Conservation (phyloP, 1,140 invertebrate genomes). For the Phortica variegata region DNA sequence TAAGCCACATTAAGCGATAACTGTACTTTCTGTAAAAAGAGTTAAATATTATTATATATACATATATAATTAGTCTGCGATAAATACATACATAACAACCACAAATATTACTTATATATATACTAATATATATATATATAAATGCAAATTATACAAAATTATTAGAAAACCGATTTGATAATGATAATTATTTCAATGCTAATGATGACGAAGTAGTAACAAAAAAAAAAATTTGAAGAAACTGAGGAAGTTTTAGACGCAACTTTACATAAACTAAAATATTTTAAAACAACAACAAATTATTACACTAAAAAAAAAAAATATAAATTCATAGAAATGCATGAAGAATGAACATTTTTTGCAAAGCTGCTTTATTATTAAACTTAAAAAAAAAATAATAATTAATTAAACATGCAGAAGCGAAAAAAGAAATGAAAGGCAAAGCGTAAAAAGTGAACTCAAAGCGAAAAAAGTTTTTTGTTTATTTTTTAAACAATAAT, state of each 20-base stretch:
- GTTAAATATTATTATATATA: too few relatives aligned
- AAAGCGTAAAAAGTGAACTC: too few relatives aligned
- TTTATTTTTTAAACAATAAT: too few relatives aligned
- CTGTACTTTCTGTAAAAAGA: constrained; percentile 27
- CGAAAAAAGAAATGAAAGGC: too few relatives aligned
- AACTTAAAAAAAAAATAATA: constrained; percentile 1
- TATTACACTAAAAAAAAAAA: background rate
- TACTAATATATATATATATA: constrained; percentile 1
- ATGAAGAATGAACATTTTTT: constrained; percentile 6
- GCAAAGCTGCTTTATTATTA: background rate
- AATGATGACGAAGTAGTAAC: too few relatives aligned
- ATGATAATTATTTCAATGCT: constrained; percentile 12
- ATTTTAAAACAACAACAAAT: background rate
- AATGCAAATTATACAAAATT: constrained; percentile 20
- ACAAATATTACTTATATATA: background rate
- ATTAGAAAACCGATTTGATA: constrained; percentile 16
- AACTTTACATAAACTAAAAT: constrained; percentile 25
- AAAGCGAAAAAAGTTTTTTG: too few relatives aligned
- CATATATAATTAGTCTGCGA: constrained; percentile 27
- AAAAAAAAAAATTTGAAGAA: too few relatives aligned
- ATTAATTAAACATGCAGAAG: constrained; percentile 14
- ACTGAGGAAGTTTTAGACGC: constrained; percentile 32
- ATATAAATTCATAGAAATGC: constrained; percentile 13
- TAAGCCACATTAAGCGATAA: too few relatives aligned
- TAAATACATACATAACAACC: constrained; percentile 1